phyloP scores from a whole-genome alignment of 2,888 invertebrate genomes.

The Sturmia bella region DNA sequence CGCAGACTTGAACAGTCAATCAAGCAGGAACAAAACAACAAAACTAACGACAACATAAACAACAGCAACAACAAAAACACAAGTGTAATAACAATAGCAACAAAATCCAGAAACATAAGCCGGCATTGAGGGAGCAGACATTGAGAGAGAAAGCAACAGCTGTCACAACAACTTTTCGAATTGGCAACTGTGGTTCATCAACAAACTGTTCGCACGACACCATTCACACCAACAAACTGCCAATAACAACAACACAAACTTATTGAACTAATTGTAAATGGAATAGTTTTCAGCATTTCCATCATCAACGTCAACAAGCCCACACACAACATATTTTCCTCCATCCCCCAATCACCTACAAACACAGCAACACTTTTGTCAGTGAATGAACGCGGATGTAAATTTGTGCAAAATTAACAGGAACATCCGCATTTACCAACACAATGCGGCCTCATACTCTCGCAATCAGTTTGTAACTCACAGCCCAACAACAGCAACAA shows the following conservation, averaged over 20 bases:
- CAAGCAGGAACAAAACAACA: constrained; percentile 73
- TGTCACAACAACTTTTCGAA: constrained; percentile 65
- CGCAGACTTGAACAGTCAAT: constrained; percentile 57
- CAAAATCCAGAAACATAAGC: constrained; percentile 14
- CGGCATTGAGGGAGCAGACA: constrained; percentile 5
- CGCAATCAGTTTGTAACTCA: neutral
- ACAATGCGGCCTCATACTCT: neutral
- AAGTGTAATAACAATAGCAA: constrained; percentile 32
- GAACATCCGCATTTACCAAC: constrained; percentile 4
- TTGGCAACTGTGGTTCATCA: constrained; percentile 70
- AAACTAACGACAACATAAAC: constrained; percentile 69
- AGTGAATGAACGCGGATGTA: constrained; percentile 8
- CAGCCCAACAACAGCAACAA: neutral
- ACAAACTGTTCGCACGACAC: constrained; percentile 64
- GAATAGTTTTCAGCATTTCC: constrained; percentile 66
- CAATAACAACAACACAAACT: constrained; percentile 70
- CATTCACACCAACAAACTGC: constrained; percentile 33
- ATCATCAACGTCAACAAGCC: constrained; percentile 48
- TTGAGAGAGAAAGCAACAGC: constrained; percentile 45
- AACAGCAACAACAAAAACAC: constrained; percentile 32
- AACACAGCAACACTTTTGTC: neutral
- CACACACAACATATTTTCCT: neutral
- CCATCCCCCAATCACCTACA: neutral
- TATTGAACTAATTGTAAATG: constrained; percentile 68
- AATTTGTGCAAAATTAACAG: constrained; percentile 7